These are phyloP conservation scores for Halesus radiatus DNA, from an alignment of 1,140 invertebrate genomes.

Conservation along the genomic window DNA sequence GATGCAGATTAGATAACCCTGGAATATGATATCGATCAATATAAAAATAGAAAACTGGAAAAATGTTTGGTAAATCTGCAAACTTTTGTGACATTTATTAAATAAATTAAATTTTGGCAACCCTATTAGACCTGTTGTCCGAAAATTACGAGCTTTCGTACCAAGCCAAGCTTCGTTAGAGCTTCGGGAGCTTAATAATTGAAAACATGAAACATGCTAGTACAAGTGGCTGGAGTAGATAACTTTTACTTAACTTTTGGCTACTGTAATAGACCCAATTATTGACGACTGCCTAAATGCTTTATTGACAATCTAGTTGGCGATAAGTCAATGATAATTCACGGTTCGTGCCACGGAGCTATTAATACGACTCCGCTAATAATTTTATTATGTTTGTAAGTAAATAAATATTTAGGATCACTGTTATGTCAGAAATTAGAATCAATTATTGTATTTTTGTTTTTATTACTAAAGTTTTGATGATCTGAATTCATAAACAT, in stretches of 20 bases:
- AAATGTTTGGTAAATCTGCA: too few relatives aligned
- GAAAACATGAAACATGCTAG: constrained; percentile 28
- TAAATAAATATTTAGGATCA: not conserved
- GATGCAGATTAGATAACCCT: too few relatives aligned
- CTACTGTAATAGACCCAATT: not conserved
- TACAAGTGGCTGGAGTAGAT: not conserved
- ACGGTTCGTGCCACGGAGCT: not conserved
- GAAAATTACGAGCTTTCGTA: constrained; percentile 39
- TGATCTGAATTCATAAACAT: too few relatives aligned
- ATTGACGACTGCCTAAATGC: not conserved
- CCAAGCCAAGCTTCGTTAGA: constrained; percentile 9
- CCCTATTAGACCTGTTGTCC: constrained; percentile 16
- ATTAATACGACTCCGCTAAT: not conserved
- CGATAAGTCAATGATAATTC: not conserved
- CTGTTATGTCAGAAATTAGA: constrained; percentile 2
- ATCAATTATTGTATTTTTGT: not conserved
- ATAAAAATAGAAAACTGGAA: too few relatives aligned
- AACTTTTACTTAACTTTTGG: not conserved
- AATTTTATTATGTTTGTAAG: not conserved
- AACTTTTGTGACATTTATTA: too few relatives aligned
- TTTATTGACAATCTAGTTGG: constrained; percentile 5
- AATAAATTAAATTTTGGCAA: not conserved
- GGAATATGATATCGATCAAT: too few relatives aligned
- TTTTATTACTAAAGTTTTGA: not conserved
- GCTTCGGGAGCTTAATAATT: constrained; percentile 26